Conservation (phyloP, 2,113 vertebrate species). For the Stictonetta naevosa region DNA sequence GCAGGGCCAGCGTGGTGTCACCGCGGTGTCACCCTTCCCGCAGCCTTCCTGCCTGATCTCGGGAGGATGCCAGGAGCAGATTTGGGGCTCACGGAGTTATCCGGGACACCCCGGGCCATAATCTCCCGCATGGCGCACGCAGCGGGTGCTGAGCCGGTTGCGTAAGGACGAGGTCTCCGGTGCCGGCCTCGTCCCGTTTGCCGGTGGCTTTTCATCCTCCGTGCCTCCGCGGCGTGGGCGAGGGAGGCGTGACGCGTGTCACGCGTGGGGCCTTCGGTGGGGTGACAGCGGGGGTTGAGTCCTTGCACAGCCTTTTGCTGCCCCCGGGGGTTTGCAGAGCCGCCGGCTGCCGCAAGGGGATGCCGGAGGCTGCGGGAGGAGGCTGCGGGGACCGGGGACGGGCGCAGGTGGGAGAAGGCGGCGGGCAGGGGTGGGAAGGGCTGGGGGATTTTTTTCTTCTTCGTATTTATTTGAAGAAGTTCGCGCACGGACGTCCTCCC, state of each 20-base stretch:
- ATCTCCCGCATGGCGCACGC: neutral
- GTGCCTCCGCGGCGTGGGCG: neutral
- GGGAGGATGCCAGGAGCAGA: neutral
- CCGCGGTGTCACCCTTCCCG: neutral
- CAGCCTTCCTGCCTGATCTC: neutral
- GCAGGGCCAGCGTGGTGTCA: neutral
- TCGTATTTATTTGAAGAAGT: neutral
- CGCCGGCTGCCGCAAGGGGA: neutral
- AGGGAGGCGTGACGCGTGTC: too few species aligned
- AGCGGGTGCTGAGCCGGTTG: neutral
- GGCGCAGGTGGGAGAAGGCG: accelerated
- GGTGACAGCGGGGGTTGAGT: accelerated
- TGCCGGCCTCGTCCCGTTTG: accelerated
- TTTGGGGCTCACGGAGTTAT: constrained; percentile 49
- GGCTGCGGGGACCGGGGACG: neutral
- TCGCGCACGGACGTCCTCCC: neutral
- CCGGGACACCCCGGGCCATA: neutral
- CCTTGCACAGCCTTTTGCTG: accelerated
- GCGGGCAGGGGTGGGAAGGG: too few species aligned
- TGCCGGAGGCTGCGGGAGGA: neutral
- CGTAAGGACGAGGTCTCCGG: neutral
- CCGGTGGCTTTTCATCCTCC: neutral
- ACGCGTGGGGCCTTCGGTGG: neutral
- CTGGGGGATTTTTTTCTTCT: too few species aligned
- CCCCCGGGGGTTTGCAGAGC: neutral